Percentiles rank a stretch among this genome's conserved stretches.
Conservation (phyloP, 92 coral and sea anemone genomes). For the Actinernus sp. region DNA sequence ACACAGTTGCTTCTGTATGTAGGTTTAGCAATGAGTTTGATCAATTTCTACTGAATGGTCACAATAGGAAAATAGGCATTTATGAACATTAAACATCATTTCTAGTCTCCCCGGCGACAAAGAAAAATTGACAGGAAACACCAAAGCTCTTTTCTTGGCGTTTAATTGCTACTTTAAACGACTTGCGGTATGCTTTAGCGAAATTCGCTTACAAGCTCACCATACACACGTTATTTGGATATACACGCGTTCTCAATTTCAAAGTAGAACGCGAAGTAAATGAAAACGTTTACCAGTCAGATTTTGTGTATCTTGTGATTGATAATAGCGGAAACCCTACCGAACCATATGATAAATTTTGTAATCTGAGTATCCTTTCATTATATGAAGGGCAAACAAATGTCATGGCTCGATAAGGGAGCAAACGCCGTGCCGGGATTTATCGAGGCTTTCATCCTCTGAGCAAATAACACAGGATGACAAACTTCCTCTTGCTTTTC, state of each 20-base stretch:
- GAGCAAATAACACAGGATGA: conserved; percentile 27
- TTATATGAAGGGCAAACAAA: conserved; percentile 84
- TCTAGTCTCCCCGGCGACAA: no score
- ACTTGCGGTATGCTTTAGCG: conserved; percentile 7
- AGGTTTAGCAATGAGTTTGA: conserved; percentile 27
- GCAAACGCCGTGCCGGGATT: conserved; percentile 22
- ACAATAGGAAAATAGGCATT: no score
- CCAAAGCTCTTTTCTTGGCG: no score
- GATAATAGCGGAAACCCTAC: conserved; percentile 95
- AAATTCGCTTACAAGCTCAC: no score
- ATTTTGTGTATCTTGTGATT: conserved; percentile 85
- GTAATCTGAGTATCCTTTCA: conserved; percentile 95
- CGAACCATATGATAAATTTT: conserved; percentile 87
- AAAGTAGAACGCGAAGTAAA: conserved; percentile 37
- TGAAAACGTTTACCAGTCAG: conserved; percentile 82
- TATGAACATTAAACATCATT: no score
- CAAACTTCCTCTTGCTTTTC: conserved; percentile 14
- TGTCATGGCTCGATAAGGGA: conserved; percentile 82
- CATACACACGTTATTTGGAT: conserved; percentile 13
- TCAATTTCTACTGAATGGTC: conserved; percentile 4
- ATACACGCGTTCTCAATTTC: conserved; percentile 31
- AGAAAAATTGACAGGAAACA: no score
- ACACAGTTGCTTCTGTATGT: conserved; percentile 76
- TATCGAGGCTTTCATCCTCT: conserved; percentile 20
- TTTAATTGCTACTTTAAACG: conserved; percentile 12